A percentile compares a stretch with the other conserved stretches of the same genome.
phyloP scores from a whole-genome alignment of 2,113 vertebrate species.

The Stigmatopora nigra region DNA sequence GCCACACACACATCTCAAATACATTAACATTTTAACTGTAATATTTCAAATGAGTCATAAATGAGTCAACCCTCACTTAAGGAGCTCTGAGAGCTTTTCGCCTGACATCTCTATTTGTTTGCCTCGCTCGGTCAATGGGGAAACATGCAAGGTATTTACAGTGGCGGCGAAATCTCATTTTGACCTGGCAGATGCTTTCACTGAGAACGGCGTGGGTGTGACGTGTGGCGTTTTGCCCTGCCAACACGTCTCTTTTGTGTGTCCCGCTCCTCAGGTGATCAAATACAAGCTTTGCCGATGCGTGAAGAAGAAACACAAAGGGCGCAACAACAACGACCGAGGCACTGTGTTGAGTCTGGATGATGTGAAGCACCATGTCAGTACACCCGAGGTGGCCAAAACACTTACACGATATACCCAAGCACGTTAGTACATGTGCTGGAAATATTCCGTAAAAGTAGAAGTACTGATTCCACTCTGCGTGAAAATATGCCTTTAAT shows the following conservation, averaged over 20 bases:
- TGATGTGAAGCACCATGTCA: slow-evolving; percentile 94
- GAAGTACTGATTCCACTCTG: not conserved
- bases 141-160: slow-evolving; percentile 7
- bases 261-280: slow-evolving; percentile 74
- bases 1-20: slow-evolving; percentile 32
- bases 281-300: slow-evolving; percentile 88
- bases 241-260: slow-evolving; percentile 13
- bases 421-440: not conserved
- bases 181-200: not conserved
- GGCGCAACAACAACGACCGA: slow-evolving; percentile 89
- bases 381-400: slow-evolving; percentile 45
- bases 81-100: not conserved
- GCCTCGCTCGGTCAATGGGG: not conserved
- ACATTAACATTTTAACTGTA: slow-evolving; percentile 55
- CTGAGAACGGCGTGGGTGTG: not conserved
- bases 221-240: not conserved
- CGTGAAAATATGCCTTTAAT: too few species aligned
- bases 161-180: slow-evolving; percentile 24
- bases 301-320: slow-evolving; percentile 85
- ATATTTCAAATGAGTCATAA: slow-evolving; percentile 45
- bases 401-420: not conserved
- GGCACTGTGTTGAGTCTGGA: slow-evolving; percentile 94
- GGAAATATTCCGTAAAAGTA: not conserved
- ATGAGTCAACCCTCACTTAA: slow-evolving; percentile 27
- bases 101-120: not conserved